Base-by-base conservation (phyloP, 1,140 invertebrate species). In the Drosophila cardini region DNA sequence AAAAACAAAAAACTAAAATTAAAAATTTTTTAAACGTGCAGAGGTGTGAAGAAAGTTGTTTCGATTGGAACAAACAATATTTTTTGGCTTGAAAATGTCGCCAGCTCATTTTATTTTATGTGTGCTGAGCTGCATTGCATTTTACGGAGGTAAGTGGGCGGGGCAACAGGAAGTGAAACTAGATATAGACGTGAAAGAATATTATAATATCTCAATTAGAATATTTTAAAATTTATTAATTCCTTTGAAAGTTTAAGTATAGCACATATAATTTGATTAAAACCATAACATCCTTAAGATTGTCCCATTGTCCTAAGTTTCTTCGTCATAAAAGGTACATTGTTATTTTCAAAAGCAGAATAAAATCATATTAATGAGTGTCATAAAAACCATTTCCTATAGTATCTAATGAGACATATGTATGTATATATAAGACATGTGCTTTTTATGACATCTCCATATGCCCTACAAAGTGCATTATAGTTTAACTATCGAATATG, bases 91-190 rank as follows among this genome's bases (percentile, higher is more conserved):
- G 76, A 72, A 57, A 71, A 86, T 86, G 82, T 78, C 64, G 83
- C 70, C 75, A 68, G 71, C 64, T 18, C 77, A 86, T 83, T 87
- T 79, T 79, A 76, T 76, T 76, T 87, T 87, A 79, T 82, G 71
- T 30, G 48, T 80, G 52, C 72, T 86, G 46, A 56, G 63, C 71
- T 87, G 83, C 72, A 71, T 82, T 38, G 69, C 83, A 76, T 83
- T 87, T 65, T 60, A 64, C 26, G 43, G 63, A 83, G 83, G 83
- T 86, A 72, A 87, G 82, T 69, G 81, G 75, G 80, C 56, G 80
- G 16, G 70, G 16, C 32, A 30, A 0, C 5, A 26, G 21, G 21
- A 26, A 26, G 21, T 26, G 42, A 36, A 53, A 75, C 21, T 32
- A 34, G 7, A 36, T 0, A 36, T 15, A 26, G 16, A 26, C 30